Percentiles rank a stretch among this genome's conserved stretches.
Evolutionary conservation across 2,113 vertebrate species (phyloP).

Genomic region (Nothoprocta perdicaria): DNA sequence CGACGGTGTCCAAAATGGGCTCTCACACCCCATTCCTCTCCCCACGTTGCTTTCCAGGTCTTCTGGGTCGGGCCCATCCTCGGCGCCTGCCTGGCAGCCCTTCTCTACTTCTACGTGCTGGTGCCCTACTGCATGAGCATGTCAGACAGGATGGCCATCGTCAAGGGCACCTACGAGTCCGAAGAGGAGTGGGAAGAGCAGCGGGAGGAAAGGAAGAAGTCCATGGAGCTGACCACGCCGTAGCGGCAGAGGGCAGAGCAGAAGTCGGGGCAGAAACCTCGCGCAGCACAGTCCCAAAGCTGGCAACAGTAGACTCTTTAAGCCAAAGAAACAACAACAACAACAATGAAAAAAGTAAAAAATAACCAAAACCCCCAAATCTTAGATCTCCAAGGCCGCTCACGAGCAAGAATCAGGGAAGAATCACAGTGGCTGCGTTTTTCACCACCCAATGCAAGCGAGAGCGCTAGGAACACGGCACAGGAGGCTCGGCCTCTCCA

Average conservation of each 20-base stretch:
- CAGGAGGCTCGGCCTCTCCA: background rate
- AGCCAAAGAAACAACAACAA: background rate
- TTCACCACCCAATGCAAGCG: background rate
- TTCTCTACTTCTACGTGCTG: constrained; percentile 84
- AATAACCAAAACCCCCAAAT: background rate
- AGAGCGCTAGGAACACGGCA: background rate
- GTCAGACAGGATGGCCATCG: constrained; percentile 76
- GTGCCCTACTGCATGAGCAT: constrained; percentile 79
- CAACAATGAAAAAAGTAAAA: too few relatives aligned
- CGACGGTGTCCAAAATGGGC: background rate
- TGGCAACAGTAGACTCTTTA: background rate
- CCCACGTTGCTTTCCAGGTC: constrained; percentile 70
- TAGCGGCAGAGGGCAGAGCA: background rate
- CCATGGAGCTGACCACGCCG: constrained; percentile 78
- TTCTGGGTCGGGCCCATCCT: constrained; percentile 85
- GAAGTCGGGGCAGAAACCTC: background rate
- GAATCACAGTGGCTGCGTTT: background rate
- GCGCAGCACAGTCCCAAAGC: background rate
- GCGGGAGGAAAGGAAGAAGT: constrained; percentile 77
- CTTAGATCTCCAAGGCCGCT: background rate
- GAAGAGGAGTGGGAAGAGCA: constrained; percentile 84
- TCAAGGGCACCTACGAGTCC: constrained; percentile 80
- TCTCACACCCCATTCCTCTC: background rate
- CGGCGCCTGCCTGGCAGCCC: constrained; percentile 78
- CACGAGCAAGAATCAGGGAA: background rate